phyloP scores from a whole-genome alignment of 1,140 invertebrate genomes.

The Ostrea edulis region DNA sequence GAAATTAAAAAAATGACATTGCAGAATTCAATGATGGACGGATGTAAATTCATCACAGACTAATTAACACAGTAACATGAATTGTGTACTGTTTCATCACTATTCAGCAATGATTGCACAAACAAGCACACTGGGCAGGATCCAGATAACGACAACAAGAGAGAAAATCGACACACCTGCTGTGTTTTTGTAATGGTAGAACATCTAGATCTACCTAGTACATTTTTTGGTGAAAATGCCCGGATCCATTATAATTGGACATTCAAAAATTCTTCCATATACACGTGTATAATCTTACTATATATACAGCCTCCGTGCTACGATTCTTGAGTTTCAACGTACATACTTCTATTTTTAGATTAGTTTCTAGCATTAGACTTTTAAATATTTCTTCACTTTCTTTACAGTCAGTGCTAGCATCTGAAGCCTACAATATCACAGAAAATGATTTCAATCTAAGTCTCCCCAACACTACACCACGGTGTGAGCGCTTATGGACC shows the following conservation, averaged over 20 bases:
- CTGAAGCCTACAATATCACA: constrained; percentile 18
- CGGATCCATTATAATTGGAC: too few species aligned
- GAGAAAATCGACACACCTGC: not conserved
- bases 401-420: not conserved
- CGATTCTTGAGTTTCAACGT: not conserved
- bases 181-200: not conserved
- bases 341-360: not conserved
- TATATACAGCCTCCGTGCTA: too few species aligned
- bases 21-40: not conserved
- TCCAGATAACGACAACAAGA: not conserved
- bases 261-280: too few species aligned
- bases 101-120: not conserved
- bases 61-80: not conserved
- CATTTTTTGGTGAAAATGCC: too few species aligned
- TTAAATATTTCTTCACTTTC: not conserved
- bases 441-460: not conserved
- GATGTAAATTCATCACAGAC: not conserved
- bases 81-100: not conserved
- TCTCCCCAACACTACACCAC: not conserved
- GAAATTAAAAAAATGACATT: too few species aligned
- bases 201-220: too few species aligned
- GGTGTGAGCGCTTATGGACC: constrained; percentile 3
- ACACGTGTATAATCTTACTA: too few species aligned
- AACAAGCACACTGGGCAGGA: not conserved
- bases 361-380: not conserved